Evolutionary conservation across 2,888 invertebrate species (phyloP).

Genomic region (Trissolcus japonicus): DNA sequence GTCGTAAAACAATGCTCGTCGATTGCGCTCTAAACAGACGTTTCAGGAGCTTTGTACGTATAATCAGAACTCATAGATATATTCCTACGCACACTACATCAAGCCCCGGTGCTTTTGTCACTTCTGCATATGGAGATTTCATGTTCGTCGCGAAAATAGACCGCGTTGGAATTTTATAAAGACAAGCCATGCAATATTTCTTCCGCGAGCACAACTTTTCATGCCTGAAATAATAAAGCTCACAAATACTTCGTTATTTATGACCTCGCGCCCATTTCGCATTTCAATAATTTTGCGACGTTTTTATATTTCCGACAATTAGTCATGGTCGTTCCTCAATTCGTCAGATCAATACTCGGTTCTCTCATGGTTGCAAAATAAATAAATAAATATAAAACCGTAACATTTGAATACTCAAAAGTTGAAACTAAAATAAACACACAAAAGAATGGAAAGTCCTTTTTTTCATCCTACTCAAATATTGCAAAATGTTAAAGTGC

Average conservation of each 20-base stretch:
- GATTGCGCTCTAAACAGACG: constrained; percentile 50
- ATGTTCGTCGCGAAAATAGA: constrained; percentile 59
- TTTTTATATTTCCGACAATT: constrained; percentile 11
- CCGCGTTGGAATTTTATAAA: constrained; percentile 43
- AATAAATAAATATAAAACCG: too few relatives aligned
- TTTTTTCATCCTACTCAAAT: too few relatives aligned
- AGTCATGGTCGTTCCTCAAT: constrained; percentile 6
- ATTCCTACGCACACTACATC: constrained; percentile 21
- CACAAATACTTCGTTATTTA: constrained; percentile 24
- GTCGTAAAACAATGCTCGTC: constrained; percentile 50
- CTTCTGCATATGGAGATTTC: constrained; percentile 59
- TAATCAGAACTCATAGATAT: constrained; percentile 34
- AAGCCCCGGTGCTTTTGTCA: constrained; percentile 43
- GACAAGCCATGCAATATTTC: constrained; percentile 32
- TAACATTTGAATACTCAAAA: too few relatives aligned
- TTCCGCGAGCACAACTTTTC: constrained; percentile 29
- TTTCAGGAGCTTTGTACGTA: constrained; percentile 37
- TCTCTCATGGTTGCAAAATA: too few relatives aligned
- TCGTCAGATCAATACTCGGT: neutral
- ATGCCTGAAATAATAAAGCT: constrained; percentile 39
- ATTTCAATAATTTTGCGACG: constrained; percentile 23
- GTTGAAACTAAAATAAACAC: too few relatives aligned
- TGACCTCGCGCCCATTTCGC: constrained; percentile 6
- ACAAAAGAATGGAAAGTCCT: too few relatives aligned
- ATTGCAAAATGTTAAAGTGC: too few relatives aligned